These are phyloP conservation scores for Oriolus oriolus DNA, from an alignment of 2,113 vertebrate genomes.

Conservation along the genomic window DNA sequence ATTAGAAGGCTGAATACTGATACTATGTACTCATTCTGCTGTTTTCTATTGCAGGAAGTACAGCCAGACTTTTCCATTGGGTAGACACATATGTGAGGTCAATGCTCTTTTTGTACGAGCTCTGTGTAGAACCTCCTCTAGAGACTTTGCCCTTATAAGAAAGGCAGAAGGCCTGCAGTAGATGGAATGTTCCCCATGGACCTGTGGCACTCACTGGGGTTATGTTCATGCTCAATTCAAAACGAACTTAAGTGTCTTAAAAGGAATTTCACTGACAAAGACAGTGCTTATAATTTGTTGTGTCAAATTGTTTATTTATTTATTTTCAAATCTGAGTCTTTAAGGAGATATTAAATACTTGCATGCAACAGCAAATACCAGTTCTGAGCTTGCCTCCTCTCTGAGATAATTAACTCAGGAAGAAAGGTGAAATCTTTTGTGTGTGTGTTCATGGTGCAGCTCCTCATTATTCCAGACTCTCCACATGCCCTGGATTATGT, in stretches of 20 bases:
- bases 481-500: background rate
- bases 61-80: background rate
- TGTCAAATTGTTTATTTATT: background rate
- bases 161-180: background rate
- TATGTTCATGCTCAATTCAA: background rate
- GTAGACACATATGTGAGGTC: background rate
- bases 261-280: background rate
- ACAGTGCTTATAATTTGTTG: background rate
- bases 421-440: background rate
- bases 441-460: background rate
- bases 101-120: background rate
- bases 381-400: background rate
- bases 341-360: background rate
- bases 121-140: background rate
- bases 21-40: background rate
- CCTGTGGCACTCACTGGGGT: background rate
- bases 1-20: background rate
- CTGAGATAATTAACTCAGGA: background rate
- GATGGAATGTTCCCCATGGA: no score
- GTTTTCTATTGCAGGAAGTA: background rate
- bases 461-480: conserved; percentile 4
- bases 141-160: background rate
- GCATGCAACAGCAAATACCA: background rate
- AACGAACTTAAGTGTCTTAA: background rate
- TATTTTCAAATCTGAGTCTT: background rate